A percentile compares a stretch with the other conserved stretches of the same genome.
Conservation (phyloP, 2,113 vertebrate species). For the Oreochromis niloticus region DNA sequence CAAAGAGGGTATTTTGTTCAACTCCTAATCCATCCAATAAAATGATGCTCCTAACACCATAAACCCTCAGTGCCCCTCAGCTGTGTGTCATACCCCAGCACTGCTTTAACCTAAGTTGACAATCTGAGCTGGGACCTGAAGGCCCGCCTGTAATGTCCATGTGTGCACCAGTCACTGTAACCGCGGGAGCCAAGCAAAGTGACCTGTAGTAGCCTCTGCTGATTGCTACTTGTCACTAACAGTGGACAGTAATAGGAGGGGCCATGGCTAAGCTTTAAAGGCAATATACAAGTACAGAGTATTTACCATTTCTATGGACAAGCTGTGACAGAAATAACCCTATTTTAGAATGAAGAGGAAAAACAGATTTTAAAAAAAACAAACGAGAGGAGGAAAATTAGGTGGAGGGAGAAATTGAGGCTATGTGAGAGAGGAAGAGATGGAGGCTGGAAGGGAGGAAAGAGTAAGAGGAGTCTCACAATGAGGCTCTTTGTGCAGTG, state of each 20-base stretch:
- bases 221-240: background rate
- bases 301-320: background rate
- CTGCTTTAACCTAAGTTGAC: background rate
- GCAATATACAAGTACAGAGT: background rate
- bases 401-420: background rate
- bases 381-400: background rate
- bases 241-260: background rate
- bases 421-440: conserved; percentile 28
- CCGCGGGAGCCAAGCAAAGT: background rate
- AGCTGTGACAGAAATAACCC: conserved; percentile 1
- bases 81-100: background rate
- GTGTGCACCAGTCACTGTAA: background rate
- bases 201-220: conserved; percentile 39
- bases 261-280: background rate
- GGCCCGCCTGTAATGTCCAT: background rate
- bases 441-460: conserved; percentile 25
- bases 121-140: background rate
- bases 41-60: background rate
- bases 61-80: background rate
- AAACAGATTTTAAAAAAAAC: background rate
- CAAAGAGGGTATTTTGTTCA: background rate
- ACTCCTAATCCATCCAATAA: background rate
- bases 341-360: conserved; percentile 25
- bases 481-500: conserved; percentile 68
- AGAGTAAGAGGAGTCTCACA: conserved; percentile 50